A percentile compares a stretch with the other conserved stretches of the same genome.
phyloP scores from a whole-genome alignment of 2,797 vertebrate species.

The Pagetopsis macropterus region DNA sequence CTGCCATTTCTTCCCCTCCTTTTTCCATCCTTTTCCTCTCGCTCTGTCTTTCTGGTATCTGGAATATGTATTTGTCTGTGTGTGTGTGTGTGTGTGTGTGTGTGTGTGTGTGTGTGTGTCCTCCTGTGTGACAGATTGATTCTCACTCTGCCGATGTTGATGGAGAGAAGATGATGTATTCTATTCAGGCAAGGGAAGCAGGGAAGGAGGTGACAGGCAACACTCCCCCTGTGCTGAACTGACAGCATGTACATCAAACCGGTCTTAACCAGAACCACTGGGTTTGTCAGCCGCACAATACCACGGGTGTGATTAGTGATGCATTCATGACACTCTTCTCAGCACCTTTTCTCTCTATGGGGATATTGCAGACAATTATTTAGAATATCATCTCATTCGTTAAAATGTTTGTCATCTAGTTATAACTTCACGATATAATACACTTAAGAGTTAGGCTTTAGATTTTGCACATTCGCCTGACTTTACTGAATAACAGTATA shows the following conservation, averaged over 20 bases:
- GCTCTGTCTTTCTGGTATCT: slow-evolving; percentile 41
- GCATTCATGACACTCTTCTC: slow-evolving; percentile 30
- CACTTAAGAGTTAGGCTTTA: background rate
- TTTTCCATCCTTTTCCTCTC: slow-evolving; percentile 25
- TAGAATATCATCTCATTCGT: background rate
- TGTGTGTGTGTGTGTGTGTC: slow-evolving; percentile 27
- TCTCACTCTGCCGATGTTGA: slow-evolving; percentile 71
- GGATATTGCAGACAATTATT: slow-evolving; percentile 13
- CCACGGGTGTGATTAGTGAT: slow-evolving; percentile 36
- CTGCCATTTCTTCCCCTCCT: slow-evolving; percentile 53
- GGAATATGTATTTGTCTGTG: slow-evolving; percentile 19
- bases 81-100: slow-evolving; percentile 20
- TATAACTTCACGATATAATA: slow-evolving; percentile 13
- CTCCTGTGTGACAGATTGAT: slow-evolving; percentile 72
- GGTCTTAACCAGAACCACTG: slow-evolving; percentile 56
- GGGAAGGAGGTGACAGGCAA: slow-evolving; percentile 67
- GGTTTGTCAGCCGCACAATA: slow-evolving; percentile 51
- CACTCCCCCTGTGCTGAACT: slow-evolving; percentile 60
- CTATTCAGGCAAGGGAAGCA: slow-evolving; percentile 47
- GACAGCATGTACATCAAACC: slow-evolving; percentile 66
- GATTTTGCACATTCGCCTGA: background rate
- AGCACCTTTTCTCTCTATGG: slow-evolving; percentile 26
- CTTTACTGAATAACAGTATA: background rate
- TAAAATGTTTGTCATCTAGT: background rate
- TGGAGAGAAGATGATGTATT: slow-evolving; percentile 69